Base-by-base conservation (phyloP, 2,113 vertebrate species). In the Emydura subglobosa region DNA sequence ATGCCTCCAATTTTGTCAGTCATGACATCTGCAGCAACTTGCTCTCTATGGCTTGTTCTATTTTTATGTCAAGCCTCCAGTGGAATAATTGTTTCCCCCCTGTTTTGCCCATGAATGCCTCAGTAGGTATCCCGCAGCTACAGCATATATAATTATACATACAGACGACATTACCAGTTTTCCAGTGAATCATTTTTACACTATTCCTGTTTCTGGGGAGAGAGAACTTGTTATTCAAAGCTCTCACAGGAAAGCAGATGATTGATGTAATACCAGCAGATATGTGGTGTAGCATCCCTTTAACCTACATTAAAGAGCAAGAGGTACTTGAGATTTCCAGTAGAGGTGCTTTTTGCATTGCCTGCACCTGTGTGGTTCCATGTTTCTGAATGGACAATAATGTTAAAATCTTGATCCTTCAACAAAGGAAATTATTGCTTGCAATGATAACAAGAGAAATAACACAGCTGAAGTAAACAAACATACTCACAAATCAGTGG, bases 71-170 rank as follows among this genome's bases (percentile, higher is more conserved):
- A 84, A 83, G 79, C 53, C 61, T 94, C 3, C 68, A 68, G 79
- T 82, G 42, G 51, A 87, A 85, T 89, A 94, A 85, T 80, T 81
- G 50, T 21, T 8, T 86, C 87, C 65, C 5, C 4, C 27, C 31
- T 1, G 0, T 89, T 94, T 94, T 86, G 50, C 55, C 57, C n/a
- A 44, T 89, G 76, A 96, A 81, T 87, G 83, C 76, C 87, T 94
- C 92, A 94, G 93, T 87, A 91, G 94, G 83, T 95, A 90, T 94
- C 83, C 76, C 84, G 59, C 93, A 96, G 91, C 93, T 95, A 84
- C 90, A 93, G 82, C 85, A 42, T 54, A 13, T 93, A 61, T 88
- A 93, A 94, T 97, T 97, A 87, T 31, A 91, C 42, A 81, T 31
- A 76, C 31, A 92, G 87, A 87, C 50, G 88, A 39, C 42, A 57